Percentiles rank a stretch among this genome's conserved stretches.
Evolutionary conservation across 2,797 vertebrate genomes (phyloP).

Genomic region (Bradypodion pumilum): DNA sequence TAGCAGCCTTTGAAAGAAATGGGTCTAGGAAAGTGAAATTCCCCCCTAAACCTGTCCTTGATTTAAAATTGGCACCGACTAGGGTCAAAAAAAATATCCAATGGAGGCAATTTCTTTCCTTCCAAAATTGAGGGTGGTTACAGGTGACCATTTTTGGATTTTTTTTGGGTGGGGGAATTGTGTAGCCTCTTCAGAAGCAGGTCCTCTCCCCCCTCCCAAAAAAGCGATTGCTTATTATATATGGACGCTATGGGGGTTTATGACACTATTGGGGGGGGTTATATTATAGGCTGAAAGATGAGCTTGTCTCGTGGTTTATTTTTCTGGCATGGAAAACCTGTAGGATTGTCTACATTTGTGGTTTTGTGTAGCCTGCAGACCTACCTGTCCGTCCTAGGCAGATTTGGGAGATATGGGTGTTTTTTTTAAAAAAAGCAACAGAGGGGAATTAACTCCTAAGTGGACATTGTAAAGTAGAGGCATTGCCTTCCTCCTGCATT

Average conservation of each 20-base stretch:
- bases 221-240: no score
- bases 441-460: background rate
- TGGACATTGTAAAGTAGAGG: background rate
- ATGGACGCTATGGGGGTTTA: no score
- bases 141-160: conserved; percentile 55
- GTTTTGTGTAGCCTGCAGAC: background rate
- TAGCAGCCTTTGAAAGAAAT: background rate
- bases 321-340: conserved; percentile 51
- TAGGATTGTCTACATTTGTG: background rate
- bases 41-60: background rate
- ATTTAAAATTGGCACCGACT: no score
- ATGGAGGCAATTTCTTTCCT: background rate
- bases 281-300: background rate
- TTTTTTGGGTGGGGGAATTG: background rate
- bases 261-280: no score
- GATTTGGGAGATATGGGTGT: no score
- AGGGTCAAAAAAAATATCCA: no score
- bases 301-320: background rate
- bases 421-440: no score
- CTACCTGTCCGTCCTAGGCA: background rate
- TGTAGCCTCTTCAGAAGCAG: no score
- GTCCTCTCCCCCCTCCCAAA: no score
- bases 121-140: conserved; percentile 47
- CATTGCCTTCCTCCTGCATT: no score
- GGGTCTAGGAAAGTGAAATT: no score